Base-by-base conservation (phyloP, 1,140 invertebrate species). In the Drosophila leontia region DNA sequence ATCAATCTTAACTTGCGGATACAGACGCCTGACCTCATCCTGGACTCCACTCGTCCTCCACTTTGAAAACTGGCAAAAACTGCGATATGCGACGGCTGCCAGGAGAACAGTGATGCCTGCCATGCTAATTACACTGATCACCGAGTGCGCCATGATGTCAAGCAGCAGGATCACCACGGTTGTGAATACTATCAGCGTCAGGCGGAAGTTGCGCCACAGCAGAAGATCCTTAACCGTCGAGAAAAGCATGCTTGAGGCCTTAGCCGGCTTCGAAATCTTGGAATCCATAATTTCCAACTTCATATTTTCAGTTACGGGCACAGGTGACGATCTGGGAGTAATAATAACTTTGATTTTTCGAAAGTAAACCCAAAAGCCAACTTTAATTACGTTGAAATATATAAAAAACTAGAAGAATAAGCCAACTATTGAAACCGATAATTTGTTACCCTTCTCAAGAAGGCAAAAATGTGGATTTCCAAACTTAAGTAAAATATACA, bases 61-160 rank as follows among this genome's bases (percentile, higher is more conserved):
- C 6, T 56, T 53, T 26, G 57, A 48, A 6, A 63, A 19, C 41
- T 67, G 69, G 1, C 55, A 35, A 12, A 63, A 39, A 13, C 50
- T 64, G 47, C 77, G 74, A 47, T 88, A 74, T 8, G 26, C 53
- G 13, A 80, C 58, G 17, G 65, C 53, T 13, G 55, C 29, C 5
- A 77, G 12, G 2, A 88, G 53, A 8, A 63, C 4, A 7, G 82
- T 39, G 1, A 88, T 78, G 0, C 77, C 81, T 2, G 64, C 35
- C 48, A 88, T 78, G 63, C 83, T 87, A 0, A 80, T 12, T 17
- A 87, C 83, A 41, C 83, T 87, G 45, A 87, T 84, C 5, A 88
- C 58, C 19, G 83, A 88, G 41, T 88, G 82, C 5, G 17, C 11
- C 13, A 75, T 53, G 5, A 80, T 53, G 41, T 88, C 83, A 53